Base-by-base conservation (phyloP, 1,140 invertebrate species). In the Catajapyx aquilonaris region DNA sequence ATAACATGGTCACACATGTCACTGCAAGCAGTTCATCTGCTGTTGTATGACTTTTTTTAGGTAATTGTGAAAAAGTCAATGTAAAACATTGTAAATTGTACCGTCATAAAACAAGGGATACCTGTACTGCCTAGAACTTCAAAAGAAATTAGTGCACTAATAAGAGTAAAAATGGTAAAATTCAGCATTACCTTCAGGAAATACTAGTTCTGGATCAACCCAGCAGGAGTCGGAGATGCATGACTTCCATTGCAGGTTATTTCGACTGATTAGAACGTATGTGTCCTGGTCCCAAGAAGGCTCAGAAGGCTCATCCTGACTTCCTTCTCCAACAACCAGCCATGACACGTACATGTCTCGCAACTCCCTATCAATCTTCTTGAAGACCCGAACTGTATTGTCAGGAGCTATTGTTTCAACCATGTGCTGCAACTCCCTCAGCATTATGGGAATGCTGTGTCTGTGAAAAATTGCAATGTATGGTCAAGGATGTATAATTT, bases 341-440 rank as follows among this genome's bases (percentile, higher is more conserved):
- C 13, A 67, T 1, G 65, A 61, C 0, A 66, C 47, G 39, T 65
- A 69, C 33, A 54, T 43, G 17, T 50, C 46, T 15, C 57, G 43
- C 37, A 51, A 41, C 5, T 39, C 36, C 5, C 35, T 22, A n/a
- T 16, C 30, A 4, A 51, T 39, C 38, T 41, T 20, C 18, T 40
- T 13, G 41, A 59, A 60, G 3, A 56, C 13, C 47, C 18, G 55
- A 48, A 48, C 50, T 1, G 49, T 46, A 3, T 51, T 58, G 39
- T 68, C 64, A 4, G 57, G 45, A 10, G 62, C 52, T 43, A 66
- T 55, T 25, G 46, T 48, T 15, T 57, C 54, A 11, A 66, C 50
- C 2, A 65, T 50, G 37, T 51, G 55, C 38, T 63, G 59, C 11
- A 73, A 47, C 53, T 76, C 72, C 38, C 58, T 60, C 11, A 76